phyloP scores from a whole-genome alignment of 2,888 invertebrate species.

The Temnothorax rugatulus region DNA sequence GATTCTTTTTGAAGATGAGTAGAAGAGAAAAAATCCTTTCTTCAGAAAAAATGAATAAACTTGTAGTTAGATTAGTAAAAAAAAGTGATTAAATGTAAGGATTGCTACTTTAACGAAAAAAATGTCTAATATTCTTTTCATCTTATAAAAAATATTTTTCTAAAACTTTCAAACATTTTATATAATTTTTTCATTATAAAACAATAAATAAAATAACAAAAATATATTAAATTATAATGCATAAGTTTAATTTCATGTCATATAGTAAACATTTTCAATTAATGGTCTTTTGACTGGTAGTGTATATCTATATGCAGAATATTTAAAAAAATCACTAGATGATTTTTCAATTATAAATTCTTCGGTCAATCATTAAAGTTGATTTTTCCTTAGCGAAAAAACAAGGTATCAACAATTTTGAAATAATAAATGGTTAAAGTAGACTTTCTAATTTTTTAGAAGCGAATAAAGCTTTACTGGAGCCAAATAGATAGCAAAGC shows the following conservation, averaged over 20 bases:
- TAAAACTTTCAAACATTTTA: not conserved
- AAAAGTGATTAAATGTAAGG: too few species aligned
- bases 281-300: not conserved
- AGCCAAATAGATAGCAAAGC: not conserved
- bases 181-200: not conserved
- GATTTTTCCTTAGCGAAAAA: not conserved
- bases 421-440: not conserved
- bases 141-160: not conserved
- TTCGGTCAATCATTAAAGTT: not conserved
- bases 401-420: not conserved
- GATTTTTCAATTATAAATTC: not conserved
- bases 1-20: too few species aligned
- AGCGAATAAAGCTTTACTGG: not conserved
- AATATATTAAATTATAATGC: too few species aligned
- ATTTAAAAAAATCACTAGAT: not conserved
- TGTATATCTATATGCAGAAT: not conserved
- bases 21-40: too few species aligned
- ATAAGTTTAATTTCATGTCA: not conserved
- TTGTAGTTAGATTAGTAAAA: too few species aligned
- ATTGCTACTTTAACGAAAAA: too few species aligned
- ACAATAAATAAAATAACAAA: too few species aligned
- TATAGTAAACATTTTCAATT: not conserved
- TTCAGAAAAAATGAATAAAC: too few species aligned
- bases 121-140: too few species aligned
- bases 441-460: not conserved